These are phyloP conservation scores for Heliconius aoede DNA, from an alignment of 2,888 invertebrate species.

Conservation along the genomic window DNA sequence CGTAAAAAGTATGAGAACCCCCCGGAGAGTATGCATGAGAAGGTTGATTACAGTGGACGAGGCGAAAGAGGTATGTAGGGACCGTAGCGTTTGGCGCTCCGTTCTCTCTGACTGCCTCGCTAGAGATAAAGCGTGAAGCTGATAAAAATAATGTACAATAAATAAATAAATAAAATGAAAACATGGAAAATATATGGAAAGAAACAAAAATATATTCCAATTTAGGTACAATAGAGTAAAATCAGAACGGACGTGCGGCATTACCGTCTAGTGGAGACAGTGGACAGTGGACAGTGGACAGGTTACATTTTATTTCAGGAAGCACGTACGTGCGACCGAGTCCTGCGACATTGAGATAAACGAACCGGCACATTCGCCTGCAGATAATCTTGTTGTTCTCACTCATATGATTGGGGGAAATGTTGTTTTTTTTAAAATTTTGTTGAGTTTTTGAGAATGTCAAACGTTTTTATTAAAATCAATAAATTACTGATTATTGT, in stretches of 20 bases:
- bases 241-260: background rate
- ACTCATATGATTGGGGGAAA: slow-evolving; percentile 27
- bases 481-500: background rate
- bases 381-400: slow-evolving; percentile 50
- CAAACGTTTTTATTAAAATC: background rate
- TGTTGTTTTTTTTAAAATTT: slow-evolving; percentile 1
- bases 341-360: slow-evolving; percentile 73
- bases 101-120: too few species aligned
- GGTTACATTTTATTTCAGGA: slow-evolving; percentile 58
- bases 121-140: too few species aligned
- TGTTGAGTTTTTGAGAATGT: background rate
- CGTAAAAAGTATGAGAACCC: too few species aligned
- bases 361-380: slow-evolving; percentile 65
- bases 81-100: too few species aligned
- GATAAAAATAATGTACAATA: too few species aligned
- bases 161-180: background rate
- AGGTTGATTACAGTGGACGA: too few species aligned
- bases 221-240: background rate
- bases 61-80: too few species aligned
- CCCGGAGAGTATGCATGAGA: too few species aligned
- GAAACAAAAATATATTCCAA: slow-evolving; percentile 1
- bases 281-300: background rate
- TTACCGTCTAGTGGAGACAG: slow-evolving; percentile 8
- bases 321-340: slow-evolving; percentile 57
- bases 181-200: background rate